Conservation (phyloP, 2,797 vertebrate species). For the Microctenopoma lineatum region DNA sequence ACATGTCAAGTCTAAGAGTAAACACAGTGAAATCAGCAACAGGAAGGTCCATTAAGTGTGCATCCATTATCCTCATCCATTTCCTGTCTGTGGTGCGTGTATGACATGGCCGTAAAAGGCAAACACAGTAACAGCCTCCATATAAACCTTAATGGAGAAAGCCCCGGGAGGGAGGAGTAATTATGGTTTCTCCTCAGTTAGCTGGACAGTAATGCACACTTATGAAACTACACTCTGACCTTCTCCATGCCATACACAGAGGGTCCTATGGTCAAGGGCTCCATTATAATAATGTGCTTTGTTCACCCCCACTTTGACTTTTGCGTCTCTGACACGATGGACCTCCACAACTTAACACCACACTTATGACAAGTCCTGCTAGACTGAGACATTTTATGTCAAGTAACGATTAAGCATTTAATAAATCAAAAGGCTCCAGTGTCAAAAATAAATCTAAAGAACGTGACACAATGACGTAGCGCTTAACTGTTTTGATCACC, state of each 20-base stretch:
- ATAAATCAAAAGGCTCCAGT: not conserved
- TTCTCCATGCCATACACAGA: conserved; percentile 51
- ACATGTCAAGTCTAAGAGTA: conserved; percentile 68
- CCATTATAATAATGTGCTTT: conserved; percentile 63
- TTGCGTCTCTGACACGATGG: conserved; percentile 33
- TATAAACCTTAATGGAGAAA: conserved; percentile 75
- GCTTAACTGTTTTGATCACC: conserved; percentile 24
- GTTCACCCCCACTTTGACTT: conserved; percentile 27
- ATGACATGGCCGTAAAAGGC: conserved; percentile 68
- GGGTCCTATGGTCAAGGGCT: conserved; percentile 50
- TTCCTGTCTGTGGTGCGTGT: conserved; percentile 72
- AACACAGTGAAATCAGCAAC: conserved; percentile 72
- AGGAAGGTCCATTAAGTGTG: conserved; percentile 75
- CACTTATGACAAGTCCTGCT: conserved; percentile 17
- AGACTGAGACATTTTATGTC: conserved; percentile 9
- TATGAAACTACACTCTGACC: conserved; percentile 73
- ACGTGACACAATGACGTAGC: conserved; percentile 8
- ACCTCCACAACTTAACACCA: conserved; percentile 11
- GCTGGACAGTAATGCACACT: conserved; percentile 71
- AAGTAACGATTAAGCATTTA: not conserved
- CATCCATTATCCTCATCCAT: conserved; percentile 79
- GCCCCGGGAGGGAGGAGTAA: conserved; percentile 69
- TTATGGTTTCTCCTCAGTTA: conserved; percentile 68
- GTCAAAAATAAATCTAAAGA: conserved; percentile 42
- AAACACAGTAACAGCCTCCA: conserved; percentile 67